Conservation (phyloP, 1,140 invertebrate genomes). For the Dinothrombium tinctorium region DNA sequence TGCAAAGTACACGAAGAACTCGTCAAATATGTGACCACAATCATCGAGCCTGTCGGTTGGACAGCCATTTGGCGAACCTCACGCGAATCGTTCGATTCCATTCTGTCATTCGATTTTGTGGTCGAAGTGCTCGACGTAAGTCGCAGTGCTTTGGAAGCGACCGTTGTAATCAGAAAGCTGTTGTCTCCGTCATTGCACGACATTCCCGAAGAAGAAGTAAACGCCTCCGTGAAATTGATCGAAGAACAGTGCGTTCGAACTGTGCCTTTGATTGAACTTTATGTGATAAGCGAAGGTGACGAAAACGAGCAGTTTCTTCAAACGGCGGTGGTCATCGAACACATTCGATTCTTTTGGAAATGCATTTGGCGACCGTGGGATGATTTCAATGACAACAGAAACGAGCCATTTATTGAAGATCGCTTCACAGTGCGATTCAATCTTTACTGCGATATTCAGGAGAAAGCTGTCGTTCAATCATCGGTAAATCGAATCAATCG, state of each 20-base stretch:
- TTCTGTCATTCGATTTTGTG: constrained; percentile 10
- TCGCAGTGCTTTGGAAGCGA: constrained; percentile 11
- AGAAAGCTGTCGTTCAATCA: constrained; percentile 10
- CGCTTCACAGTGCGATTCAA: constrained; percentile 11
- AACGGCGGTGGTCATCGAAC: constrained; percentile 14
- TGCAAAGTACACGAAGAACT: constrained; percentile 8
- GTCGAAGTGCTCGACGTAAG: constrained; percentile 15
- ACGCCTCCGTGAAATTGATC: background rate
- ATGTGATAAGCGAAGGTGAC: constrained; percentile 13
- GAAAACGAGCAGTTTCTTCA: constrained; percentile 12
- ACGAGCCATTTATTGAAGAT: constrained; percentile 10
- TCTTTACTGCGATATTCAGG: constrained; percentile 14
- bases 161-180: constrained; percentile 8
- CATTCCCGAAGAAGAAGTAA: background rate
- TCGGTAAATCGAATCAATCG: constrained; percentile 10
- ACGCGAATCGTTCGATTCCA: background rate
- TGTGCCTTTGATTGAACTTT: constrained; percentile 14
- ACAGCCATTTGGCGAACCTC: constrained; percentile 15
- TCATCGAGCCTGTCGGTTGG: constrained; percentile 17
- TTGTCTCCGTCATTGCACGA: constrained; percentile 2
- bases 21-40: constrained; percentile 11
- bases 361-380: constrained; percentile 15
- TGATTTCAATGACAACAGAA: constrained; percentile 5
- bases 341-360: constrained; percentile 13
- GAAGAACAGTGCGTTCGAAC: constrained; percentile 2